Evolutionary conservation across 2,888 invertebrate species (phyloP).

Genomic region (Diarsia brunnea): DNA sequence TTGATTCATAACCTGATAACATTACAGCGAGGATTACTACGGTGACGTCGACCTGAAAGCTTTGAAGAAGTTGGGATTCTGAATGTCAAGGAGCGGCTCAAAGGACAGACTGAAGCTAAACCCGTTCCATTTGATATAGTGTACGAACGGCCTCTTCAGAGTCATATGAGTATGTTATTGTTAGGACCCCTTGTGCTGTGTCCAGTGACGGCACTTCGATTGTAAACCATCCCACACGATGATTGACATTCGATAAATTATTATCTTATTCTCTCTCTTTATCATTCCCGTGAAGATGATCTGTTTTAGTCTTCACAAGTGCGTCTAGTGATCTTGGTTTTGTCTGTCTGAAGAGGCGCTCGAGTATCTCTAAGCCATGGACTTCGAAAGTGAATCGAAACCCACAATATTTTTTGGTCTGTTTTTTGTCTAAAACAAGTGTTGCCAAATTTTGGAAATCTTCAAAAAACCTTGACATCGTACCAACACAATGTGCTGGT

Average conservation of each 20-base stretch:
- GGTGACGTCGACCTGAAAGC: slow-evolving; percentile 97
- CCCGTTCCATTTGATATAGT: slow-evolving; percentile 82
- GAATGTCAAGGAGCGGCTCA: slow-evolving; percentile 89
- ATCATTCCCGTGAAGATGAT: slow-evolving; percentile 42
- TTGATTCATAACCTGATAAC: slow-evolving; percentile 56
- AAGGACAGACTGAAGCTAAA: slow-evolving; percentile 88
- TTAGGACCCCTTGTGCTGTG: slow-evolving; percentile 41
- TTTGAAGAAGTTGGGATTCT: slow-evolving; percentile 95
- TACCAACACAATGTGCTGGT: slow-evolving; percentile 79
- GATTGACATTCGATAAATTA: slow-evolving; percentile 56
- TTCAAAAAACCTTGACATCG: slow-evolving; percentile 82
- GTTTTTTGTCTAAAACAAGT: slow-evolving; percentile 65
- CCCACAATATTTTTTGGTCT: slow-evolving; percentile 57
- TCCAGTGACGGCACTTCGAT: slow-evolving; percentile 45
- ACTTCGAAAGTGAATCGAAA: slow-evolving; percentile 63
- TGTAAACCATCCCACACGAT: slow-evolving; percentile 53
- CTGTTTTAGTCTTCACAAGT: slow-evolving; percentile 32
- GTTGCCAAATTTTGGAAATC: slow-evolving; percentile 82
- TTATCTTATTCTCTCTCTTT: slow-evolving; percentile 18
- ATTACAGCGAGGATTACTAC: slow-evolving; percentile 97
- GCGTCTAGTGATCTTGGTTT: slow-evolving; percentile 52
- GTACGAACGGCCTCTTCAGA: slow-evolving; percentile 71
- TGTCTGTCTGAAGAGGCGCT: slow-evolving; percentile 86
- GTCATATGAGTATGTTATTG: slow-evolving; percentile 50
- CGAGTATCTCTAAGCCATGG: slow-evolving; percentile 61